Conservation (phyloP, 2,797 vertebrate genomes). For the Notolabrus celidotus region DNA sequence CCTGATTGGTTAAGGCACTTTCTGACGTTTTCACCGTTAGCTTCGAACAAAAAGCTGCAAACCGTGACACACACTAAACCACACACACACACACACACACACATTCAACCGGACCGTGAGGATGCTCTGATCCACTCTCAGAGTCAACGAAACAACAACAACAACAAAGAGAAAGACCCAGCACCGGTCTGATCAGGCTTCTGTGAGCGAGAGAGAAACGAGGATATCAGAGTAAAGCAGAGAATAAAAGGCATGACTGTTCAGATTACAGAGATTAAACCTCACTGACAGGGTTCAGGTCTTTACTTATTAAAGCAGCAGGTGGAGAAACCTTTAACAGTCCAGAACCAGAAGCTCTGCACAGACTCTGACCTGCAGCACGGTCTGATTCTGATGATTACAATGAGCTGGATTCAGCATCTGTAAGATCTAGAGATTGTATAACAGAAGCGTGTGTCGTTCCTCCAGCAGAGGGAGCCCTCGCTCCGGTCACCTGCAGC, state of each 20-base stretch:
- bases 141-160: constrained; percentile 28
- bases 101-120: constrained; percentile 40
- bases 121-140: constrained; percentile 32
- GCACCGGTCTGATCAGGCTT: too few species aligned
- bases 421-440: constrained; percentile 14
- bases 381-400: constrained; percentile 41
- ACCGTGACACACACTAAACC: constrained; percentile 38
- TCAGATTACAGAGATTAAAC: too few species aligned
- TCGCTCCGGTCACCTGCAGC: constrained; percentile 54
- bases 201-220: too few species aligned
- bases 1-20: constrained; percentile 94
- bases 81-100: constrained; percentile 34
- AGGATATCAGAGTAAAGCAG: too few species aligned
- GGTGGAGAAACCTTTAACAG: constrained; percentile 59
- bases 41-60: constrained; percentile 45
- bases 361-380: constrained; percentile 46
- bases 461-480: constrained; percentile 74
- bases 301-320: constrained; percentile 35
- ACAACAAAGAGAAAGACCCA: too few species aligned
- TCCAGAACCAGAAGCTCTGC: constrained; percentile 10
- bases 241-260: too few species aligned
- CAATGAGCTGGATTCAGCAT: constrained; percentile 52
- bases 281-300: not conserved
- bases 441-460: not conserved
- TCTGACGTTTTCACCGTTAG: constrained; percentile 65